Percentiles rank a stretch among this genome's conserved stretches.
These are phyloP conservation scores for Nicator chloris DNA, from an alignment of 2,113 vertebrate species.

Conservation along the genomic window DNA sequence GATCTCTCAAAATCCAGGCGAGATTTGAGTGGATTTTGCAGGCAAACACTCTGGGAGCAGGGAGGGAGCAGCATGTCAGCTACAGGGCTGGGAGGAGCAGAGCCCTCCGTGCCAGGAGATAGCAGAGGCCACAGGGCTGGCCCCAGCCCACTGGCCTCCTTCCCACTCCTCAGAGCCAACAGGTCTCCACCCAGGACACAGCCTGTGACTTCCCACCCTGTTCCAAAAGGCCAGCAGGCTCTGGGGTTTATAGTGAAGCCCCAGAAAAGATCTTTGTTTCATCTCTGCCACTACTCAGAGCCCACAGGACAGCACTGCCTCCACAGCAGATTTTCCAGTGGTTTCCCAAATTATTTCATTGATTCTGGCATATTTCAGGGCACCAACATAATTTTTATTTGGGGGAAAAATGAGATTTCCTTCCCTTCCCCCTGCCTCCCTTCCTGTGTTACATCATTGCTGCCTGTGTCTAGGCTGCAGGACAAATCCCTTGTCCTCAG, in stretches of 20 bases:
- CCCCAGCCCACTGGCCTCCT: not conserved
- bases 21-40: not conserved
- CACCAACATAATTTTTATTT: not conserved
- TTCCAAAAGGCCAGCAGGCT: not conserved
- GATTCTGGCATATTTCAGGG: not conserved
- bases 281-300: not conserved
- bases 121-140: not conserved
- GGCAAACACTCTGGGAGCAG: not conserved
- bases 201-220: not conserved
- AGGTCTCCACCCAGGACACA: slow-evolving; percentile 10
- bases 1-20: not conserved
- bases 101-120: not conserved
- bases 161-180: not conserved
- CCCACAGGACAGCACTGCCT: not conserved
- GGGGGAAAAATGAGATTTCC: not conserved
- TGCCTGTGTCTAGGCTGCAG: not conserved
- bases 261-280: not conserved
- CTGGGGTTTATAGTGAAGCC: not conserved
- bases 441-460: not conserved
- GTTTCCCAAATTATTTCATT: not conserved
- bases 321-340: not conserved
- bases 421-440: not conserved
- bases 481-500: not conserved
- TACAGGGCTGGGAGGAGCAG: not conserved
- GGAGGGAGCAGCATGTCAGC: not conserved